phyloP scores from a whole-genome alignment of 2,888 invertebrate species.

The Pelosia muscerda region DNA sequence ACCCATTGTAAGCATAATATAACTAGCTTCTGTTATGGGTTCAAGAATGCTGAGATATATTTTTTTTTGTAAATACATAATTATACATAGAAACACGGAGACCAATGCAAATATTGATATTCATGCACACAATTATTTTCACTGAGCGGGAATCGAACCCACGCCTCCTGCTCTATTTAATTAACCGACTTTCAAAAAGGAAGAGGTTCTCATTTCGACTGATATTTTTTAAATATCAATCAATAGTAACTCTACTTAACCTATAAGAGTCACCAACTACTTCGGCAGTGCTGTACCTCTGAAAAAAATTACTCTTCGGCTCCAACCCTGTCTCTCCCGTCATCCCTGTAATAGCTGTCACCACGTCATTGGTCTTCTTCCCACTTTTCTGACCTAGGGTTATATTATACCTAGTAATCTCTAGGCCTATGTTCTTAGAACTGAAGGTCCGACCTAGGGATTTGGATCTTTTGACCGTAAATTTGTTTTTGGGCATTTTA shows the following conservation, averaged over 20 bases:
- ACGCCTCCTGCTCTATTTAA: too few species aligned
- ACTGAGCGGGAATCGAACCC: too few species aligned
- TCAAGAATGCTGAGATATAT: too few species aligned
- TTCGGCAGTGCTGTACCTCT: constrained; percentile 65
- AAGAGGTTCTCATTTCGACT: too few species aligned
- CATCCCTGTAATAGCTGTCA: constrained; percentile 72
- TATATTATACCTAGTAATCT: constrained; percentile 74
- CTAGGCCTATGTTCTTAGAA: constrained; percentile 64
- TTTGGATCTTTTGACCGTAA: constrained; percentile 76
- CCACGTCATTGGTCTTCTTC: constrained; percentile 76
- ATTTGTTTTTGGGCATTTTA: constrained; percentile 76
- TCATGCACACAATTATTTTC: too few species aligned
- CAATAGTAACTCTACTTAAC: constrained; percentile 73
- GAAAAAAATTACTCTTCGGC: constrained; percentile 71
- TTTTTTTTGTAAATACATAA: too few species aligned
- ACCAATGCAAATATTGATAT: too few species aligned
- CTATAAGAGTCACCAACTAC: constrained; percentile 79
- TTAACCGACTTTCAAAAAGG: too few species aligned
- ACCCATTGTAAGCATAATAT: too few species aligned
- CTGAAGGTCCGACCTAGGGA: constrained; percentile 76
- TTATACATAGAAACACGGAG: too few species aligned
- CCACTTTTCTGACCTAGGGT: constrained; percentile 71
- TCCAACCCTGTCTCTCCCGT: constrained; percentile 76
- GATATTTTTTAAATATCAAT: too few species aligned
- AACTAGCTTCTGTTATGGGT: too few species aligned